Percentiles rank a stretch among this genome's conserved stretches.
Conservation (phyloP, 2,888 invertebrate genomes). For the Pollenia amentaria region DNA sequence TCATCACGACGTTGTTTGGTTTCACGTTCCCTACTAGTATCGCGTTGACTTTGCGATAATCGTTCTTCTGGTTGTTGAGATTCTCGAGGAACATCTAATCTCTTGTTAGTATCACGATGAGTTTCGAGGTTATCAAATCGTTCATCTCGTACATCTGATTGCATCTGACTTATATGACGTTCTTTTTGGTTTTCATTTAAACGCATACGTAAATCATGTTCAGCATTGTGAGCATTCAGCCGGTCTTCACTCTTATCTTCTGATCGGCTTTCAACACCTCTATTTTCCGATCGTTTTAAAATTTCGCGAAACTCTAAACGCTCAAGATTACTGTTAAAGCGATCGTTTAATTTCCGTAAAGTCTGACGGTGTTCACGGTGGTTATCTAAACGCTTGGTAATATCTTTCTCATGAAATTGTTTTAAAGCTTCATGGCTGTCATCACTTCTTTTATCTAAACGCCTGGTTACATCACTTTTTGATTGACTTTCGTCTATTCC, state of each 20-base stretch:
- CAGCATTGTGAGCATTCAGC: not conserved
- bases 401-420: not conserved
- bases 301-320: not conserved
- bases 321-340: not conserved
- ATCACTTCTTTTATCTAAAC: conserved; percentile 12
- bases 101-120: not conserved
- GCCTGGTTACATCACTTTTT: conserved; percentile 17
- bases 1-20: not conserved
- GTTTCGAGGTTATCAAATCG: not conserved
- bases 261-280: not conserved
- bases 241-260: not conserved
- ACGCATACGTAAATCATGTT: not conserved
- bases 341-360: not conserved
- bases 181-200: not conserved
- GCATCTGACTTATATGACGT: conserved; percentile 4
- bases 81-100: not conserved
- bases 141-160: not conserved
- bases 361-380: not conserved
- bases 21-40: not conserved
- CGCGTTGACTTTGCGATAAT: not conserved
- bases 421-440: conserved; percentile 18
- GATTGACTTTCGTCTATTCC: not conserved
- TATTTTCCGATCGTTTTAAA: not conserved
- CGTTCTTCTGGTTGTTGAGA: not conserved
- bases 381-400: not conserved